These are phyloP conservation scores for Metalampra italica DNA, from an alignment of 2,888 invertebrate genomes.

Conservation along the genomic window DNA sequence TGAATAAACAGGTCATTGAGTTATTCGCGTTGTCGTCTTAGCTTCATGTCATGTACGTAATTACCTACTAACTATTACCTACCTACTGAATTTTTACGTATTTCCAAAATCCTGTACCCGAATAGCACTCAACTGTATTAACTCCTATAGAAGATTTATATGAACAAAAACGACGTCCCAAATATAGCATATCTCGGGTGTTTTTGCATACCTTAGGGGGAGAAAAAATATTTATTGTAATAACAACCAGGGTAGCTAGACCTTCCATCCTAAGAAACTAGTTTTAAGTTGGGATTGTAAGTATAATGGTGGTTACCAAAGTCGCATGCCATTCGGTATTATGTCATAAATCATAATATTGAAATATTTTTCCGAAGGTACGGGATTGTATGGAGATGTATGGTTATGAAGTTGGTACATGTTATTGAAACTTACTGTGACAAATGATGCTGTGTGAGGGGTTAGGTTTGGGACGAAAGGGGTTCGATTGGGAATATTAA, in stretches of 20 bases:
- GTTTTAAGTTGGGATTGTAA: slow-evolving; percentile 10
- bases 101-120: slow-evolving; percentile 26
- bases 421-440: slow-evolving; percentile 68
- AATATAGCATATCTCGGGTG: slow-evolving; percentile 51
- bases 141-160: slow-evolving; percentile 71
- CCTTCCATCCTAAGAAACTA: slow-evolving; percentile 8
- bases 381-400: slow-evolving; percentile 30
- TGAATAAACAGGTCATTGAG: too few species aligned
- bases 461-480: too few species aligned
- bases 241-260: slow-evolving; percentile 31
- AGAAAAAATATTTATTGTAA: slow-evolving; percentile 54
- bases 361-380: slow-evolving; percentile 55
- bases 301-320: slow-evolving; percentile 22
- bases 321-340: slow-evolving; percentile 48
- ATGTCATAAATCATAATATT: slow-evolving; percentile 72
- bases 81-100: slow-evolving; percentile 1
- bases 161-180: slow-evolving; percentile 52
- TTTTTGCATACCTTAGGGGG: slow-evolving; percentile 72
- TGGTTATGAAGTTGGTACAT: slow-evolving; percentile 42
- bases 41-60: too few species aligned
- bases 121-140: slow-evolving; percentile 65
- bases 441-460: slow-evolving; percentile 63
- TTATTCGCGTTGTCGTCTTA: too few species aligned
- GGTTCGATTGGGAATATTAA: slow-evolving; percentile 32
- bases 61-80: too few species aligned